Evolutionary conservation across 2,797 vertebrate genomes (phyloP).

Genomic region (Morus bassanus): DNA sequence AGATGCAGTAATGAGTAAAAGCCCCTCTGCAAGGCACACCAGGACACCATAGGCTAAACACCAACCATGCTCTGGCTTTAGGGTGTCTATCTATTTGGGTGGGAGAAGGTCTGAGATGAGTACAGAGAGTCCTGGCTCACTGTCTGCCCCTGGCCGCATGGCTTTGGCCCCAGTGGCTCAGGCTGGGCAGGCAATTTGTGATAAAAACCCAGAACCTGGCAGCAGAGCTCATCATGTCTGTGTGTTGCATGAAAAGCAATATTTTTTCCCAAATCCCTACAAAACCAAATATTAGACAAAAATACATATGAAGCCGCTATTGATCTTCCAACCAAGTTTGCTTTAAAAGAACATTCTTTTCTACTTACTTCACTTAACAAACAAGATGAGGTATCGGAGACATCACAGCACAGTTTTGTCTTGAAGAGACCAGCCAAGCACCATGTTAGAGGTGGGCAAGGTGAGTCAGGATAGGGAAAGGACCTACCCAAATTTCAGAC

Average conservation of each 20-base stretch:
- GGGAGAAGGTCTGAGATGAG: not conserved
- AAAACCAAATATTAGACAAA: constrained; percentile 56
- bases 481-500: not conserved
- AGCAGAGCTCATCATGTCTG: not conserved
- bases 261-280: constrained; percentile 32
- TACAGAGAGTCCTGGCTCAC: not conserved
- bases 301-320: constrained; percentile 41
- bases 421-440: not conserved
- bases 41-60: not conserved
- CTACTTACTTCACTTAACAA: constrained; percentile 14
- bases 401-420: not conserved
- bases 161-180: not conserved
- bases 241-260: constrained; percentile 36
- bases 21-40: not conserved
- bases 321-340: constrained; percentile 51
- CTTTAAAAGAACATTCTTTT: constrained; percentile 10
- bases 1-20: not conserved
- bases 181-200: not conserved
- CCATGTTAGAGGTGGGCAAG: not conserved
- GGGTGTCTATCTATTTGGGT: not conserved
- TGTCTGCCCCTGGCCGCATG: not conserved
- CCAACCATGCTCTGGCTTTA: not conserved
- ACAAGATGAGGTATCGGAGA: constrained; percentile 15
- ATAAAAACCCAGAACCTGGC: not conserved
- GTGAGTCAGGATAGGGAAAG: not conserved